Evolutionary conservation across 1,140 invertebrate species (phyloP), one percentile per base, ranked within the genome.

Genomic region (Sarcophaga peregrina): DNA sequence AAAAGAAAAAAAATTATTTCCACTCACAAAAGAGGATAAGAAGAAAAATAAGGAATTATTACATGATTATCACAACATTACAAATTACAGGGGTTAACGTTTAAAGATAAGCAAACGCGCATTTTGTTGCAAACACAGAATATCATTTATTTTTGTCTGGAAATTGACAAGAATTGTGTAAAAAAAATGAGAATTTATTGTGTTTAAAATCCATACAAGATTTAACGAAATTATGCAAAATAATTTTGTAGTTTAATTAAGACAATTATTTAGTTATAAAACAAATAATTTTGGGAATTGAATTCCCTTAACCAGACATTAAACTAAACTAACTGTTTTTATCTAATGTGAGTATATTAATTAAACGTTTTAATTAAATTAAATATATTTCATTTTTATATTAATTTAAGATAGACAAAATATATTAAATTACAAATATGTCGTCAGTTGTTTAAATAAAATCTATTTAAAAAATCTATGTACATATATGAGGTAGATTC

Each of bases 101-200:
- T n/a, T n/a, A 58, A 58, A n/a, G 54, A 58, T n/a, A 58, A 58
- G 54, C 25, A 58, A 58, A 58, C n/a, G 54, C 54, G 54, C n/a
- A 58, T n/a, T 15, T 58, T 58, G n/a, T 58, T n/a, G n/a, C 54
- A 58, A 15, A 15, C n/a, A 58, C 10, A 15, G 7, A 58, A n/a
- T 58, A n/a, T 58, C 6, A 7, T n/a, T 58, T 10, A 13, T 15
- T 58, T 58, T 58, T 13, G 5, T 15, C 11, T 15, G 52, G 11
- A 58, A 58, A 58, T 13, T n/a, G 7, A 58, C 15, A 58, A n/a
- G 54, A 58, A 58, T 58, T n/a, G 15, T 58, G 13, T 7, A 68
- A 20, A 68, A 68, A 25, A 6, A 68, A 68, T 9, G 20, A 20
- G 10, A 68, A 68, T 9, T n/a, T n/a, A 2, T 6, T 58, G 13